Conservation (phyloP, 1,140 invertebrate genomes). For the Myzus persicae region DNA sequence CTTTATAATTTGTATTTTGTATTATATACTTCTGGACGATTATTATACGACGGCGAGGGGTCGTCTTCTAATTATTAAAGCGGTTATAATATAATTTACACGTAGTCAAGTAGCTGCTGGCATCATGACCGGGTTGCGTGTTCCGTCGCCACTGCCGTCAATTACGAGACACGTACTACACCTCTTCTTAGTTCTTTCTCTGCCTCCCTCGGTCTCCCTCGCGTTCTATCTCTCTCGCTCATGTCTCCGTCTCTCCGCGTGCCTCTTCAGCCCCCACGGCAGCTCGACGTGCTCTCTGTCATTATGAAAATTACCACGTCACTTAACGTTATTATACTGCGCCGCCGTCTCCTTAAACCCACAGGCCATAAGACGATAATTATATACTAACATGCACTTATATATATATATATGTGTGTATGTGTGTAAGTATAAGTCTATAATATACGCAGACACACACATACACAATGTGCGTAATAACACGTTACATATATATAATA, state of each 20-base stretch:
- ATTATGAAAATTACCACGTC: slow-evolving; percentile 52
- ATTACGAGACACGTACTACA: slow-evolving; percentile 23
- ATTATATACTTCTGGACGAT: background rate
- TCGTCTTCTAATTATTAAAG: slow-evolving; percentile 13
- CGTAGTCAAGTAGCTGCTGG: slow-evolving; percentile 32
- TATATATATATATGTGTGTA: background rate
- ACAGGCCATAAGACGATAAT: background rate
- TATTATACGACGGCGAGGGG: background rate
- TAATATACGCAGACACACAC: background rate
- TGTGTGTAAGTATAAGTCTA: background rate
- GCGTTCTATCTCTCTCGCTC: background rate
- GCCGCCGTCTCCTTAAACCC: slow-evolving; percentile 2
- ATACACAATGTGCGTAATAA: background rate
- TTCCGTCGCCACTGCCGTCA: slow-evolving; percentile 7
- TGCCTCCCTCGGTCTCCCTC: background rate
- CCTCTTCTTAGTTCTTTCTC: background rate
- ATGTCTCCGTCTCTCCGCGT: background rate
- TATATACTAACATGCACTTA: background rate
- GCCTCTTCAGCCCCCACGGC: background rate
- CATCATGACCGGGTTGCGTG: slow-evolving; percentile 32
- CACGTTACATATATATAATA: background rate
- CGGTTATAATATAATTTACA: slow-evolving; percentile 47
- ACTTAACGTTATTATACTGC: slow-evolving; percentile 17
- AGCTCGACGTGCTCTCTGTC: slow-evolving; percentile 15
- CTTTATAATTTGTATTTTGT: background rate